A percentile compares a stretch with the other conserved stretches of the same genome.
Conservation (phyloP, 2,797 vertebrate species). For the Onychomys leucogaster region DNA sequence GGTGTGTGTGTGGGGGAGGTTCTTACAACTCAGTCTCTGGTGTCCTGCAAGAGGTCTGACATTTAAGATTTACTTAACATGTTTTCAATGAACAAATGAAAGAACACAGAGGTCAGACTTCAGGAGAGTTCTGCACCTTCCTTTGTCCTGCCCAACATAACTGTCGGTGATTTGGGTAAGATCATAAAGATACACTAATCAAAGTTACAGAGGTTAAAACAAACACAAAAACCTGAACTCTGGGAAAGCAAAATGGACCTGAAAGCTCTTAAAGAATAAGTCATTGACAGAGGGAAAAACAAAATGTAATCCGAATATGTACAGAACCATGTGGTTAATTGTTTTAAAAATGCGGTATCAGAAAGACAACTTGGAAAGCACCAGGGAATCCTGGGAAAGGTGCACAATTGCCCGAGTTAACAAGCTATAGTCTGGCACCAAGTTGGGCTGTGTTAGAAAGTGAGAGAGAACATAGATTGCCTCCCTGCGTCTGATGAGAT, state of each 20-base stretch:
- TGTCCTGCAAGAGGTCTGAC: background rate
- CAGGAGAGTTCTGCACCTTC: background rate
- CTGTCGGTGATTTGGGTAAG: conserved; percentile 4
- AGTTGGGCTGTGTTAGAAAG: background rate
- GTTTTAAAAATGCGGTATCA: background rate
- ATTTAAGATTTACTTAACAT: background rate
- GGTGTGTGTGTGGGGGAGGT: background rate
- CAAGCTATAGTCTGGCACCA: background rate
- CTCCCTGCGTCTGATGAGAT: background rate
- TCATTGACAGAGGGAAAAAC: background rate
- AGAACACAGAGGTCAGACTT: background rate
- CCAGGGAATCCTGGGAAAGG: background rate
- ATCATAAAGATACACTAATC: background rate
- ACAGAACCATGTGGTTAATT: background rate
- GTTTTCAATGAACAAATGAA: background rate
- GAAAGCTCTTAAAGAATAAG: background rate
- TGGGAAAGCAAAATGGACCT: background rate
- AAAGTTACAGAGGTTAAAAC: conserved; percentile 18
- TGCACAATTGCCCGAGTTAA: background rate
- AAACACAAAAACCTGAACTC: background rate
- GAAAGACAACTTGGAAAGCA: background rate
- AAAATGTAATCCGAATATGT: background rate
- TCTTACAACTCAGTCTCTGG: background rate
- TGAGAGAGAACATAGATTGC: background rate
- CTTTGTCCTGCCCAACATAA: background rate